These are phyloP conservation scores for Agrotis clavis DNA, from an alignment of 2,888 invertebrate species.

Conservation along the genomic window DNA sequence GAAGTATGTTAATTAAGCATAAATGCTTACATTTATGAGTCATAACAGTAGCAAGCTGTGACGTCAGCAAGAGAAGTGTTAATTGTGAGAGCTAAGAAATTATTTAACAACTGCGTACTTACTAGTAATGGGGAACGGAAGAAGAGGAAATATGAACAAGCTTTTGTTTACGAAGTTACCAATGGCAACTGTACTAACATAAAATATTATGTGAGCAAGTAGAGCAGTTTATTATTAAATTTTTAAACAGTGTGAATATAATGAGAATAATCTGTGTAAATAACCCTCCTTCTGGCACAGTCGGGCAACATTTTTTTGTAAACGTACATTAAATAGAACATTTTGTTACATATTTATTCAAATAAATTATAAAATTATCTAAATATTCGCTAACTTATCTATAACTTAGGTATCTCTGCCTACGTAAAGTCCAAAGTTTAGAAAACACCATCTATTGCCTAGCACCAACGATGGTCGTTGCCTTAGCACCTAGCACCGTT, in stretches of 20 bases:
- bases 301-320: neutral
- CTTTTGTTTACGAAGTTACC: constrained; percentile 43
- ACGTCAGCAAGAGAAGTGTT: constrained; percentile 64
- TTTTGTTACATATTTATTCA: too few relatives aligned
- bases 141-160: constrained; percentile 43
- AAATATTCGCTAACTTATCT: neutral
- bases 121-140: constrained; percentile 37
- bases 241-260: neutral
- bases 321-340: too few relatives aligned
- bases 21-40: constrained; percentile 67
- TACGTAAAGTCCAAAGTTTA: neutral
- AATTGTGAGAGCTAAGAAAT: constrained; percentile 67
- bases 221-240: neutral
- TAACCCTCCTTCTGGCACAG: too few relatives aligned
- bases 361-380: too few relatives aligned
- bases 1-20: constrained; percentile 66
- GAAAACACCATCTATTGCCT: neutral
- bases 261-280: too few relatives aligned
- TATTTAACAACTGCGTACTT: constrained; percentile 51
- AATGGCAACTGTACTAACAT: constrained; percentile 14
- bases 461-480: constrained; percentile 5
- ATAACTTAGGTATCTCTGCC: neutral
- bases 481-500: constrained; percentile 17
- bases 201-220: neutral
- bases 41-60: constrained; percentile 61